Conservation (phyloP, 2,888 invertebrate genomes). For the Ornithoptera priamus region DNA sequence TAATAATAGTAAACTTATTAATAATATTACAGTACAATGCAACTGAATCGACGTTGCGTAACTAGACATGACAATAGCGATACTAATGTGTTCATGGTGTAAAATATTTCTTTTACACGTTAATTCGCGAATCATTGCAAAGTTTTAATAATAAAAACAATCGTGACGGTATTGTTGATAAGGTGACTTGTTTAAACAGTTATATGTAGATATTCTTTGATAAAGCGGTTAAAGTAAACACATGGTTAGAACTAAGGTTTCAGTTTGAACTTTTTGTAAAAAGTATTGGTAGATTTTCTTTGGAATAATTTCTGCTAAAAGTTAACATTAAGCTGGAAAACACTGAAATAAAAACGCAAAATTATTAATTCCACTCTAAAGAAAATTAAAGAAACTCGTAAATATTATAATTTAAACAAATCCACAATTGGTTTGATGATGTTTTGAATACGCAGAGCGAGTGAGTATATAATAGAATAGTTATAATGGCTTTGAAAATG, state of each 20-base stretch:
- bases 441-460: too few relatives aligned
- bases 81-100: conserved; percentile 16
- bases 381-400: too few relatives aligned
- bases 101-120: conserved; percentile 15
- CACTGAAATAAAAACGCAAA: too few relatives aligned
- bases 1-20: conserved; percentile 34
- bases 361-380: too few relatives aligned
- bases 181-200: conserved; percentile 1
- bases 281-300: not conserved
- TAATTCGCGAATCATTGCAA: conserved; percentile 10
- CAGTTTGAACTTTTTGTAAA: not conserved
- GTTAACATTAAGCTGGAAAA: too few relatives aligned
- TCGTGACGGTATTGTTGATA: not conserved
- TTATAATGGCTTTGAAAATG: too few relatives aligned
- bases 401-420: too few relatives aligned
- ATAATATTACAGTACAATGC: conserved; percentile 13
- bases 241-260: not conserved
- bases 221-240: not conserved
- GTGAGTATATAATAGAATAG: too few relatives aligned
- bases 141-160: conserved; percentile 11
- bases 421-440: too few relatives aligned
- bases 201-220: not conserved
- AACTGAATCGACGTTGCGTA: conserved; percentile 15
- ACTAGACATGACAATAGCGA: conserved; percentile 15
- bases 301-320: too few relatives aligned